A percentile compares a stretch with the other conserved stretches of the same genome.
Evolutionary conservation across 1,140 invertebrate species (phyloP).

Genomic region (Pachypeltis micranthus): DNA sequence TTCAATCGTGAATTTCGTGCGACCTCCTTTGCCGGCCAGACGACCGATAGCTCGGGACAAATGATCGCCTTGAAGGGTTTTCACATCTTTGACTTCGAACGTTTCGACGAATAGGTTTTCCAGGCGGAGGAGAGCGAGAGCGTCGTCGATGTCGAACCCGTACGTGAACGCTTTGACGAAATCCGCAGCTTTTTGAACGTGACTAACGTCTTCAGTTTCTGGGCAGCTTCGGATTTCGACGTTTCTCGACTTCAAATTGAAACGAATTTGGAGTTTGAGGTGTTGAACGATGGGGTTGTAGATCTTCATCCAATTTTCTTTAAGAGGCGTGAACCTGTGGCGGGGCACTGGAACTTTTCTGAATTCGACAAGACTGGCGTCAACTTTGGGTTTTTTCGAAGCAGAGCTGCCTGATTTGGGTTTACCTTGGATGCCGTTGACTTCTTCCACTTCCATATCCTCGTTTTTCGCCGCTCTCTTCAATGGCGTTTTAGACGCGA

Average conservation of each 20-base stretch:
- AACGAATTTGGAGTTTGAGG: slow-evolving; percentile 84
- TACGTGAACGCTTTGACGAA: slow-evolving; percentile 94
- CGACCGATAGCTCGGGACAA: slow-evolving; percentile 88
- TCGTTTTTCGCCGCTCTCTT: slow-evolving; percentile 11
- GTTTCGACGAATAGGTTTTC: slow-evolving; percentile 96
- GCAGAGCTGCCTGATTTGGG: slow-evolving; percentile 36
- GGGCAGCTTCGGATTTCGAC: slow-evolving; percentile 70
- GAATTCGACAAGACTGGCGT: slow-evolving; percentile 40
- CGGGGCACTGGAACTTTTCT: slow-evolving; percentile 52
- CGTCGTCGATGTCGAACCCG: slow-evolving; percentile 97
- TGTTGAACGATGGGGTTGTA: slow-evolving; percentile 93
- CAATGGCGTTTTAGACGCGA: neutral
- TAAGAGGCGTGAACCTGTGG: slow-evolving; percentile 80
- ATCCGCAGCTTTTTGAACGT: slow-evolving; percentile 94
- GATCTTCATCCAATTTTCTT: slow-evolving; percentile 95
- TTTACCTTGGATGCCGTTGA: slow-evolving; percentile 50
- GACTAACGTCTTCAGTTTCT: slow-evolving; percentile 74
- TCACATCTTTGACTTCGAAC: slow-evolving; percentile 96
- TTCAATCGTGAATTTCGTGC: slow-evolving; percentile 97
- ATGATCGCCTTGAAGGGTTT: slow-evolving; percentile 91
- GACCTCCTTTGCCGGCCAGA: slow-evolving; percentile 91
- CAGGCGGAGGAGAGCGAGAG: slow-evolving; percentile 81
- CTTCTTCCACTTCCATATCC: slow-evolving; percentile 41
- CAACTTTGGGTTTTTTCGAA: slow-evolving; percentile 40
- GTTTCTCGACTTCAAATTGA: slow-evolving; percentile 83